Evolutionary conservation across 2,888 invertebrate genomes (phyloP), one percentile per base, ranked within the genome.

Genomic region (Zygaena filipendulae): DNA sequence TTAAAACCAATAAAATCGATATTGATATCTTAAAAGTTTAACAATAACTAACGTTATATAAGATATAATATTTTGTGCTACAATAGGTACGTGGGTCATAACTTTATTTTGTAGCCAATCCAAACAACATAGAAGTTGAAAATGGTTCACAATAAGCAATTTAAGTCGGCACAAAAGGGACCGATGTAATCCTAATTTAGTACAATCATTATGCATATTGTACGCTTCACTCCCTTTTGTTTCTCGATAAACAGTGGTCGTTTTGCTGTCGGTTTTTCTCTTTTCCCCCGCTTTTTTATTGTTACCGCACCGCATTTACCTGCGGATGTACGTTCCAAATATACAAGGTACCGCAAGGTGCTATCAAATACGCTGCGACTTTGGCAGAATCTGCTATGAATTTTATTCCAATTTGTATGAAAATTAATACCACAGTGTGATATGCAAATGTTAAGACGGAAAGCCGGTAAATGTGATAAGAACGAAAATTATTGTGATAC

Each of bases 141-240:
- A n/a, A n/a, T n/a, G n/a, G n/a, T n/a, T n/a, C n/a, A 59, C 61
- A 64, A 60, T 68, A 69, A 67, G 64, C 64, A 69, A 68, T 68
- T 64, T 56, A 51, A 64, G 60, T 59, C 45, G 38, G 47, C 56
- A 46, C 54, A 62, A 67, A 66, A 57, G 52, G 59, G 54, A 47
- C 56, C 49, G 49, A 58, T 59, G 55, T 57, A 48, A 49, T 51
- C 50, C 66, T 69, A 72, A 74, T 71, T 70, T 68, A 71, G 61
- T 66, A 67, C 69, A 66, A 68, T 66, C 67, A 66, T 69, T 71
- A 71, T 72, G 70, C 71, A 72, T 71, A 74, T 68, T 70, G 66
- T 56, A 68, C 55, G 62, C 56, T 52, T 51, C 58, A 58, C 57
- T 62, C 61, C 63, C 56, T 58, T 64, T 63, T 63, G 63, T 72